Evolutionary conservation across 2,797 vertebrate genomes (phyloP), one percentile per base, ranked within the genome.

Genomic region (Leuciscus waleckii): DNA sequence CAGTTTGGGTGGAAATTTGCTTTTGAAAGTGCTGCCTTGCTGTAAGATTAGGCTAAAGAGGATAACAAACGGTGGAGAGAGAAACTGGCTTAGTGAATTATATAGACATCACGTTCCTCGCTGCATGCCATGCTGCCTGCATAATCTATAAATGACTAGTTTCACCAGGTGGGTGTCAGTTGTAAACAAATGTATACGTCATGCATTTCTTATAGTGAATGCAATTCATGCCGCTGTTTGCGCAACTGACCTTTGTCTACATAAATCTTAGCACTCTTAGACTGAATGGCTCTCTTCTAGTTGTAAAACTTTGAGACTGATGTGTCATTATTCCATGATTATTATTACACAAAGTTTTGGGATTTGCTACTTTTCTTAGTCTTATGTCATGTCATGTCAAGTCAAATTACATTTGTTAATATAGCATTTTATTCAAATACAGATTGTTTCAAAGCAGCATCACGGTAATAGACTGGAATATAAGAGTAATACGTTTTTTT

Each of bases 221-320:
- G n/a, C 61, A 37, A 56, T 29, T 63, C 65, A 67, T 67, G 70
- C 17, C 0, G 19, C 4, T 65, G 51, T 32, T 82, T 76, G 43
- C 39, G 21, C 39, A 84, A 56, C 19, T 71, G 75, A 84, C 65
- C 83, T 80, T 85, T 85, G 77, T 49, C 51, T 65, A 58, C 67
- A 58, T 70, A 58, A 69, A 46, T 54, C 74, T 68, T n/a, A 56
- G n/a, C 37, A 49, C 41, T 69, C n/a, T 71, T 41, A 41, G 68
- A 32, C 37, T 43, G 11, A 7, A 10, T 65, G 58, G 26, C 63
- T 58, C 23, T 71, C 4, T 32, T 67, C 14, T 21, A 14, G 65
- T 84, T 84, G 35, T 84, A 84, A 84, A 78, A 56, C 73, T 32
- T 79, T 65, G 17, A 29, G 51, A 37, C 35, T 19, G 7, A 69